These are phyloP conservation scores for Ursus arctos DNA, from an alignment of 2,113 vertebrate species.

Conservation along the genomic window DNA sequence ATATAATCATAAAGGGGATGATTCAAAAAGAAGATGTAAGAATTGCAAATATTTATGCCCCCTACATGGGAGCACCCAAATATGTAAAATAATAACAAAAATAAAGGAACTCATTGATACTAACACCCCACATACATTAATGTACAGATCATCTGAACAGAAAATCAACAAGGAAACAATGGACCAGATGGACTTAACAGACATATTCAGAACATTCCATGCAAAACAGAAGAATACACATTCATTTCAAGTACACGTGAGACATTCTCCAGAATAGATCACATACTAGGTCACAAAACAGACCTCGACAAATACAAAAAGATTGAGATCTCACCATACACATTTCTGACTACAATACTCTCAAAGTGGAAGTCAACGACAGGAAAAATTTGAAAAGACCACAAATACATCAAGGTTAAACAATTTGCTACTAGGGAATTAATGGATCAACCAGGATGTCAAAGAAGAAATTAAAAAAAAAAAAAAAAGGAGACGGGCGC, in stretches of 20 bases:
- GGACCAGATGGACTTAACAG: neutral
- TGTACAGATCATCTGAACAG: neutral
- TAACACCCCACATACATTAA: neutral
- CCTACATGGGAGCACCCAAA: neutral
- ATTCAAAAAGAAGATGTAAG: neutral
- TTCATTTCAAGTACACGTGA: neutral
- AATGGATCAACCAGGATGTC: neutral
- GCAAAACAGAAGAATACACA: neutral
- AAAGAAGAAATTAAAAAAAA: neutral
- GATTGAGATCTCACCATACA: neutral
- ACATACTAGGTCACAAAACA: neutral
- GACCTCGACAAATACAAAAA: neutral
- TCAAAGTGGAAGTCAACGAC: neutral
- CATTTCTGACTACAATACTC: neutral
- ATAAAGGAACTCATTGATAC: neutral
- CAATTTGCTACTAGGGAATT: neutral
- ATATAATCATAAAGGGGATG: neutral
- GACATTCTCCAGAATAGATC: neutral
- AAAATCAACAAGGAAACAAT: neutral
- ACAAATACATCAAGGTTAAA: neutral
- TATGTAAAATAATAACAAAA: neutral
- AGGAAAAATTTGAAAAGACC: neutral
- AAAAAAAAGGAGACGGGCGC: neutral
- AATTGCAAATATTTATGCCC: neutral
- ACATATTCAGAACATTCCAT: neutral